Conservation (phyloP, 1,140 invertebrate genomes). For the Drosophila nigromelanica region DNA sequence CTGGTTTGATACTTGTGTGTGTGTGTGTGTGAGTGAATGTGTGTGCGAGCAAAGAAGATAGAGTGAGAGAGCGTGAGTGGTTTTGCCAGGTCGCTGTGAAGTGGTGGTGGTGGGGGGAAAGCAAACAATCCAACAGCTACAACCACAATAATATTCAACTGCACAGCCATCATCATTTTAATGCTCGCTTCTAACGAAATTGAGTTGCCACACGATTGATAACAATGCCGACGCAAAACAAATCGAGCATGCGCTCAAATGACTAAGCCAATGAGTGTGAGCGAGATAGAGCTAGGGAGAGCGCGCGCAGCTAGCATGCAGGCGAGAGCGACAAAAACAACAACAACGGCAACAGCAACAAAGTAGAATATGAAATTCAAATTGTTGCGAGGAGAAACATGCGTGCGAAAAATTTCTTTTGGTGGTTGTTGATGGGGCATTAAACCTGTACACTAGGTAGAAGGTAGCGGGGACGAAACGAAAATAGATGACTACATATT, state of each 20-base stretch:
- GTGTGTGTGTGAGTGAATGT: conserved; percentile 5
- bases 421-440: conserved; percentile 37
- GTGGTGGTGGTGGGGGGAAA: not conserved
- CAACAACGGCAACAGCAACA: conserved; percentile 19
- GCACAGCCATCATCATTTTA: conserved; percentile 43
- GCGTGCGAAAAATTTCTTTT: conserved; percentile 58
- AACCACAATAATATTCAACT: conserved; percentile 21
- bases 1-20: conserved; percentile 36
- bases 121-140: conserved; percentile 11
- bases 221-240: conserved; percentile 56
- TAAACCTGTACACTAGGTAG: conserved; percentile 34
- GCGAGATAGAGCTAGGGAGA: conserved; percentile 21
- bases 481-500: conserved; percentile 73
- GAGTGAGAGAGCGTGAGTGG: conserved; percentile 9
- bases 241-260: conserved; percentile 38
- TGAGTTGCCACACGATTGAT: conserved; percentile 46
- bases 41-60: conserved; percentile 1
- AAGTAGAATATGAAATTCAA: conserved; percentile 48
- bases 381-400: conserved; percentile 51
- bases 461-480: conserved; percentile 22
- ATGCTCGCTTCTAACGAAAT: conserved; percentile 23
- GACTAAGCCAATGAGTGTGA: conserved; percentile 5
- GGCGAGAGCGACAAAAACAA: conserved; percentile 2
- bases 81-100: conserved; percentile 1
- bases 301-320: conserved; percentile 29